Evolutionary conservation across 1,140 invertebrate genomes (phyloP).

Genomic region (Aphidius ervi): DNA sequence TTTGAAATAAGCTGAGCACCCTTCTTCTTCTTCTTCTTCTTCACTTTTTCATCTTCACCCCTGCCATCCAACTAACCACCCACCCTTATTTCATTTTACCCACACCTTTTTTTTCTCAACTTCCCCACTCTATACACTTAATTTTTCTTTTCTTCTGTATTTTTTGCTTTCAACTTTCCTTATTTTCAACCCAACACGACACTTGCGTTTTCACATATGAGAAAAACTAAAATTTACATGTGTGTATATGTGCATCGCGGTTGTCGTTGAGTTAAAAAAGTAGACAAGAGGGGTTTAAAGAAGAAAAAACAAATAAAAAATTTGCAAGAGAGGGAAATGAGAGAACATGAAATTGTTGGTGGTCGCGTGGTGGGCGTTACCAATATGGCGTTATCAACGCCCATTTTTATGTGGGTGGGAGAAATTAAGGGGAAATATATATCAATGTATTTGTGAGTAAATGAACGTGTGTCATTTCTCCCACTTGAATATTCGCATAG

Average conservation of each 20-base stretch:
- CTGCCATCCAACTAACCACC: slow-evolving; percentile 11
- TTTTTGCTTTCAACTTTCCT: slow-evolving; percentile 1
- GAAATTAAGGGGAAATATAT: slow-evolving; percentile 11
- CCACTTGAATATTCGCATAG: not conserved
- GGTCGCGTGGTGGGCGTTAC: slow-evolving; percentile 16
- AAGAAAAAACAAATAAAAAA: not conserved
- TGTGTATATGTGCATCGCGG: not conserved
- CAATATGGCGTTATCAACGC: slow-evolving; percentile 20
- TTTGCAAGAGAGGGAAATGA: not conserved
- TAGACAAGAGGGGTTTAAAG: slow-evolving; percentile 13
- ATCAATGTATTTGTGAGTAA: not conserved
- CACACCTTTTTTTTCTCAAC: slow-evolving; percentile 21
- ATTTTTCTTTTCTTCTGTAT: not conserved
- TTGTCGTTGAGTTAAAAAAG: not conserved
- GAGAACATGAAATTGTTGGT: not conserved
- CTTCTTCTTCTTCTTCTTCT: slow-evolving; percentile 25
- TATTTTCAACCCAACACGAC: slow-evolving; percentile 5
- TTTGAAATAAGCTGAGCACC: slow-evolving; percentile 44
- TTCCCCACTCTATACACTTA: slow-evolving; percentile 4
- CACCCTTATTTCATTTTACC: slow-evolving; percentile 5
- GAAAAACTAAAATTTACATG: not conserved
- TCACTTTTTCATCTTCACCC: slow-evolving; percentile 1
- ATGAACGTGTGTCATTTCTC: not conserved
- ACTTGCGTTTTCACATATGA: slow-evolving; percentile 3
- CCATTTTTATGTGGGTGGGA: slow-evolving; percentile 7